These are phyloP conservation scores for Falco cherrug DNA, from an alignment of 2,797 vertebrate species.

Conservation along the genomic window DNA sequence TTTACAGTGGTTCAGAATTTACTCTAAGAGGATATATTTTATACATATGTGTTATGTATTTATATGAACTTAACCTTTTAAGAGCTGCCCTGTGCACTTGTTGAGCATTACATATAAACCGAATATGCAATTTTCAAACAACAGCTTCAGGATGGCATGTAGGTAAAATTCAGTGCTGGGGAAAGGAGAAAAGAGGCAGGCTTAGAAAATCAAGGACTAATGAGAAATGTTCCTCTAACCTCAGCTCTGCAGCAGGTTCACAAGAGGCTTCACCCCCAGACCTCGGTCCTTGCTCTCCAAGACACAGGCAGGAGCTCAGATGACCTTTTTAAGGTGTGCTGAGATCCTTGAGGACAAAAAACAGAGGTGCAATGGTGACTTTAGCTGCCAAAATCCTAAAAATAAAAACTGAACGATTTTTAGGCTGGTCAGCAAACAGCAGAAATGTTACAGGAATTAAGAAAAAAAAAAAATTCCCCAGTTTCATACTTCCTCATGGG, in stretches of 20 bases:
- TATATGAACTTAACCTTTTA: conserved; percentile 2
- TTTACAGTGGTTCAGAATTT: background rate
- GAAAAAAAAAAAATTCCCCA: background rate
- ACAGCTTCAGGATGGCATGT: background rate
- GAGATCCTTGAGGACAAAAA: background rate
- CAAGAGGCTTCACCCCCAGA: background rate
- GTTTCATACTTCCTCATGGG: background rate
- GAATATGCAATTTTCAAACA: background rate
- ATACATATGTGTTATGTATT: background rate
- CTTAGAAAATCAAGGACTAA: background rate
- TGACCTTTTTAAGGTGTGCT: background rate
- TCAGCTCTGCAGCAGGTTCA: background rate
- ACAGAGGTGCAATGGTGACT: background rate
- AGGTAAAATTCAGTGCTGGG: background rate
- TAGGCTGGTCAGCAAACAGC: background rate
- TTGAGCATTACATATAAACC: background rate
- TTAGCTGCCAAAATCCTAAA: background rate
- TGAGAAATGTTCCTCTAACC: background rate
- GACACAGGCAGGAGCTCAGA: background rate
- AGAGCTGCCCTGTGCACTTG: background rate
- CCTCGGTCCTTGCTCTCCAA: rapidly evolving
- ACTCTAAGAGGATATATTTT: background rate
- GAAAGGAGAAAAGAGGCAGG: background rate
- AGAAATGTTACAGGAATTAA: background rate
- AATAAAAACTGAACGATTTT: background rate